Conservation (phyloP, 1,140 invertebrate genomes). For the Drosophila teissieri region DNA sequence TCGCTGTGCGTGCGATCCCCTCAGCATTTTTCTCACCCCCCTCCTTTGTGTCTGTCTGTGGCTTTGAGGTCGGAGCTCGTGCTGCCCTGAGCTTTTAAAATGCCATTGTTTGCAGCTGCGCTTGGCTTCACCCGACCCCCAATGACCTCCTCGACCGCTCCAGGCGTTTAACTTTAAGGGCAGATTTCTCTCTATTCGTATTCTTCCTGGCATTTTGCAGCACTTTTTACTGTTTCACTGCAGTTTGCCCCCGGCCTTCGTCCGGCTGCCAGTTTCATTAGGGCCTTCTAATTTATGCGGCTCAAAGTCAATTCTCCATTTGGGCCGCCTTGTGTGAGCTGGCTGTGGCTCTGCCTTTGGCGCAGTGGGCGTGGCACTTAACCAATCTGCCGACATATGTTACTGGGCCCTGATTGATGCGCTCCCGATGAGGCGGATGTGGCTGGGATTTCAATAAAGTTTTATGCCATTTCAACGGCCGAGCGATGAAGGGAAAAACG, state of each 20-base stretch:
- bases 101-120: conserved; percentile 80
- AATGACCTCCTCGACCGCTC: conserved; percentile 48
- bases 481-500: conserved; percentile 34
- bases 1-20: neutral
- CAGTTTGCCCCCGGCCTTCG: conserved; percentile 8
- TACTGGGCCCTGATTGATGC: conserved; percentile 41
- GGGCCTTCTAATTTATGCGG: conserved; percentile 43
- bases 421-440: conserved; percentile 45
- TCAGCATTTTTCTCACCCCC: conserved; percentile 12
- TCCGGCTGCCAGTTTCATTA: conserved; percentile 27
- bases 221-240: conserved; percentile 21
- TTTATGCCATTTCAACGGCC: conserved; percentile 56
- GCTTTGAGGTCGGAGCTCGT: conserved; percentile 27
- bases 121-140: conserved; percentile 53
- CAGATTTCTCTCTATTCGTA: conserved; percentile 17
- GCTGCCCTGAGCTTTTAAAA: conserved; percentile 71
- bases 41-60: conserved; percentile 19
- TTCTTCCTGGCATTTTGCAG: neutral
- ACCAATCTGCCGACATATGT: conserved; percentile 56
- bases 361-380: conserved; percentile 51
- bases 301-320: conserved; percentile 38
- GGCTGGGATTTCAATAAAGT: conserved; percentile 67
- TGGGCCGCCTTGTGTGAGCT: conserved; percentile 34
- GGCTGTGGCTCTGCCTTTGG: neutral
- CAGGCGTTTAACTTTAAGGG: conserved; percentile 41